Conservation (phyloP, 30 jellyfish, hydroid and myxozoan species). For the Aurelia aurita region DNA sequence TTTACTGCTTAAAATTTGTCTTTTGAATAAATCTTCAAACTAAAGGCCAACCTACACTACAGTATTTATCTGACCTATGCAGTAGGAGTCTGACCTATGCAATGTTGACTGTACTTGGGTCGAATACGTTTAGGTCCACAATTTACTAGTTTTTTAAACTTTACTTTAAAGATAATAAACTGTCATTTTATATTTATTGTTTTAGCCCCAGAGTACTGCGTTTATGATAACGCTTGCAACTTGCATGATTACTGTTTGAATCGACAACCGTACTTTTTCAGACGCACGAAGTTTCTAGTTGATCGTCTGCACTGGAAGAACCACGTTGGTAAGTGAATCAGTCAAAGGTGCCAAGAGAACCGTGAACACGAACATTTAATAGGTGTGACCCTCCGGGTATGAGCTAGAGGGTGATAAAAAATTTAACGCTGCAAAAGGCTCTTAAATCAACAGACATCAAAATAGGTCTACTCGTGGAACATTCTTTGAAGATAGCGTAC, state of each 20-base stretch:
- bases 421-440: neutral
- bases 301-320: constrained; percentile 14
- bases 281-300: constrained; percentile 2
- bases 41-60: too few relatives aligned
- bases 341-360: neutral
- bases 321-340: constrained; percentile 20
- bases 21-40: too few relatives aligned
- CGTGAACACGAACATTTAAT: neutral
- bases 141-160: neutral
- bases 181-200: neutral
- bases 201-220: constrained; percentile 26
- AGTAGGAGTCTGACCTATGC: neutral
- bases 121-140: neutral
- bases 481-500: neutral
- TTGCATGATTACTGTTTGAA: constrained; percentile 14
- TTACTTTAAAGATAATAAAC: too few relatives aligned
- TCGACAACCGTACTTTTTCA: constrained; percentile 10
- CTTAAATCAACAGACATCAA: neutral
- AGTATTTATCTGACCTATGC: constrained; percentile 5
- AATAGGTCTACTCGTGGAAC: neutral
- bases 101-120: neutral
- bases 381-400: neutral
- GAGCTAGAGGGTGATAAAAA: neutral
- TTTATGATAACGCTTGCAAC: constrained; percentile 40
- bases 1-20: too few relatives aligned